A percentile compares a stretch with the other conserved stretches of the same genome.
Conservation (phyloP, 2,113 vertebrate species). For the Bettongia penicillata region DNA sequence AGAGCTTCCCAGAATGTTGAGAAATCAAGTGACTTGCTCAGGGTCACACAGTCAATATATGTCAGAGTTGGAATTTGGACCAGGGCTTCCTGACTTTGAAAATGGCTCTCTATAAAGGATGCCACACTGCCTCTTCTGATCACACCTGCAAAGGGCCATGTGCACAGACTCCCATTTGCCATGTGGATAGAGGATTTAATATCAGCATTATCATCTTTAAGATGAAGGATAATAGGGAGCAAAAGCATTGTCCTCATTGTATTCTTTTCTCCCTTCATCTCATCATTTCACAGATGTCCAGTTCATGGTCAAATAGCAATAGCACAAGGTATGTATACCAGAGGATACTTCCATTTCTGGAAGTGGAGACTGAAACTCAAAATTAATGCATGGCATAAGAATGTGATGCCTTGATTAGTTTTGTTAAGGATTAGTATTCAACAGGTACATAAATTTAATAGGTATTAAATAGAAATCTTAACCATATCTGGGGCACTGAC, state of each 20-base stretch:
- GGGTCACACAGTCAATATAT: not conserved
- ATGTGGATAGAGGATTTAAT: not conserved
- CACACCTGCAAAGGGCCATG: not conserved
- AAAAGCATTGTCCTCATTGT: not conserved
- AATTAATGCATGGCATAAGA: not conserved
- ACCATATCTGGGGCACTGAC: not conserved
- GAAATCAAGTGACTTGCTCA: not conserved
- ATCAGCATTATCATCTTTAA: not conserved
- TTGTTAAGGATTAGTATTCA: not conserved
- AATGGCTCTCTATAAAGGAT: not conserved
- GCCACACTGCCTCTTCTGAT: not conserved
- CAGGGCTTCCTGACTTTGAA: not conserved
- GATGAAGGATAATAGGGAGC: not conserved
- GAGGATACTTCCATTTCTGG: not conserved
- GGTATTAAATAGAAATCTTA: not conserved
- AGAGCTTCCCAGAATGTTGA: not conserved
- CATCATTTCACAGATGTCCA: not conserved
- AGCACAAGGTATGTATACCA: not conserved
- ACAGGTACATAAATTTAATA: not conserved
- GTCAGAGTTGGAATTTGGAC: not conserved
- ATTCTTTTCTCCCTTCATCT: not conserved
- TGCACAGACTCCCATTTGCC: not conserved
- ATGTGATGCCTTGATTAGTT: not conserved
- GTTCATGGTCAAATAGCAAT: not conserved
- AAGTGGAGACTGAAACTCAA: not conserved